Evolutionary conservation across 2,888 invertebrate genomes (phyloP), one percentile per base, ranked within the genome.

Genomic region (Tribolium freemani): DNA sequence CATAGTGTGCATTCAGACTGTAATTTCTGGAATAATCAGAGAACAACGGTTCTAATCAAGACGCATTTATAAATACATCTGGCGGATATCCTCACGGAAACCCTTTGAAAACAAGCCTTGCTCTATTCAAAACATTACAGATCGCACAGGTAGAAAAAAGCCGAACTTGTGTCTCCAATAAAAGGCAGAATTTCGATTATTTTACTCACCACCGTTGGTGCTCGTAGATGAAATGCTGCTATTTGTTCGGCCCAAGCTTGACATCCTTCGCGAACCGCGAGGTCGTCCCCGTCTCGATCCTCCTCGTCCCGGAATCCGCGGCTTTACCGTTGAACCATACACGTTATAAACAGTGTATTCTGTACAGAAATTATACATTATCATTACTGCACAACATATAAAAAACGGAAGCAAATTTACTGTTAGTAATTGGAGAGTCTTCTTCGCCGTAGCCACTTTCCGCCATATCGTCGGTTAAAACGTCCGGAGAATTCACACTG

Each of bases 271-370:
- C 0, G 93, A 92, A 69, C 94, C 94, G 60, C 94, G 89, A 57
- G 94, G 94, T 54, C 94, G 88, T 0, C 94, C 94, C 11, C 94
- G 90, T 80, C 92, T 90, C 1, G 92, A 90, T 54, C 90, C 89
- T 31, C 92, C 91, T 11, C 90, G 84, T 9, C 87, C 85, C 11
- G 86, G 84, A 45, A 86, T 83, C 51, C 88, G 86, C 64, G 87
- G 86, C 71, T 88, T 86, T 6, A 87, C 86, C 1, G 87, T 79
- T 26, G 84, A 81, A 45, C 86, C 86, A 75, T 84, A 85, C 8
- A 84, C 83, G 69, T 86, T 85, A 72, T 83, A 85, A 5, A 84
- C 83, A 20, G 84, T 84, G 72, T 85, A 86, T 79, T 84, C 84
- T 83, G 77, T 31, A 74, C 60, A 77, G 71, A 72, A 50, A 75